Base-by-base conservation (phyloP, 2,113 vertebrate species). In the Hydrochoerus hydrochaeris region DNA sequence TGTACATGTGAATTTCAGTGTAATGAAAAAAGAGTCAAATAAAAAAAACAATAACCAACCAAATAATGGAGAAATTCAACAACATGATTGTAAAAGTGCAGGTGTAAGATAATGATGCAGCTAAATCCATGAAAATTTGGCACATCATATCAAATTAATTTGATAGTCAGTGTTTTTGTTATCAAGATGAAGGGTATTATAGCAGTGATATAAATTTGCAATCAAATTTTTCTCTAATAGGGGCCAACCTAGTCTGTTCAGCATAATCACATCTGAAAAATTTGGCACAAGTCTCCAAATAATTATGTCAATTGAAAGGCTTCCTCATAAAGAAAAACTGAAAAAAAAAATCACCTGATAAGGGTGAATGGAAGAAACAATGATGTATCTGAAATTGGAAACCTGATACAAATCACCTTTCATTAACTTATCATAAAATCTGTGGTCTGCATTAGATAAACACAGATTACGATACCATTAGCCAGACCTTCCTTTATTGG, bases 381-480 rank as follows among this genome's bases (percentile, higher is more conserved):
- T 94, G 96, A 89, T 71, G 26, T 63, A 41, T 11, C 46, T 91
- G 57, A 87, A 96, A 89, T 71, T 57, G 54, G 69, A 96, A 94
- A 88, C 35, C 17, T 90, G 67, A 96, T 86, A 54, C 54, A 96
- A 94, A 88, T 87, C 67, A 89, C n/a, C 73, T 94, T 96, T 96
- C n/a, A 94, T 94, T 87, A 83, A 83, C 57, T 75, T 95, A 85
- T 73, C 87, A 94, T 93, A 94, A 96, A 96, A 95, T 95, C 32
- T 83, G 44, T 96, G 92, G 41, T 67, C 38, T 30, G 5, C 22
- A 90, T 81, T 83, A 89, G 20, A 84, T 94, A 91, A 96, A 95
- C 52, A 88, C 11, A 67, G 85, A 92, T 93, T 81, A 95, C 93
- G 62, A 91, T 69, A 20, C 30, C 65, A 95, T 96, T 92, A 91